Percentiles rank a stretch among this genome's conserved stretches.
Conservation (phyloP, 2,113 vertebrate species). For the Saimiri boliviensis region DNA sequence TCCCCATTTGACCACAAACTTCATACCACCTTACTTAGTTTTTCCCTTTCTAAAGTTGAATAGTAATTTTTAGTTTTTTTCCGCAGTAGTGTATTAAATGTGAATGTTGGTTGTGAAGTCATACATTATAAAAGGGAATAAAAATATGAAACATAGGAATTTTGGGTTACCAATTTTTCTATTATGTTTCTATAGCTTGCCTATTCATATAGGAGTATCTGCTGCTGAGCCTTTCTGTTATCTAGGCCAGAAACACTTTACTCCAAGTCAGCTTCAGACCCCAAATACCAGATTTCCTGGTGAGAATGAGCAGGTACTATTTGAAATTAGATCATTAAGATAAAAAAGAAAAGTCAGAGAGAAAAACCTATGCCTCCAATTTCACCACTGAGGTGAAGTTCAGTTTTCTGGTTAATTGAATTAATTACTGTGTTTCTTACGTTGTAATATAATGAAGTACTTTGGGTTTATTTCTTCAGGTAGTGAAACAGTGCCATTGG, state of each 20-base stretch:
- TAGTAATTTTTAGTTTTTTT: not conserved
- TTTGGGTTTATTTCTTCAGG: not conserved
- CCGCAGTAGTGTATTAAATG: not conserved
- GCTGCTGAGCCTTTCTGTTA: not conserved
- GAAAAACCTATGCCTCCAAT: not conserved
- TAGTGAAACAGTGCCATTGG: not conserved
- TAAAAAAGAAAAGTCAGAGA: not conserved
- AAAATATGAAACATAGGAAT: constrained; percentile 8
- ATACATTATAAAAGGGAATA: not conserved
- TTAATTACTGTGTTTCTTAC: constrained; percentile 23
- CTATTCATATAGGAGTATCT: not conserved
- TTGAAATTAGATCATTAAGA: constrained; percentile 9
- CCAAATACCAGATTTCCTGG: not conserved
- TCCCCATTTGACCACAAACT: not conserved
- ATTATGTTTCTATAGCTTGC: not conserved
- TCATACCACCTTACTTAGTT: not conserved
- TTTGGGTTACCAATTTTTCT: not conserved
- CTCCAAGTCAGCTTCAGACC: not conserved
- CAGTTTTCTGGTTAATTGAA: constrained; percentile 17
- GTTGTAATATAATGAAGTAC: not conserved
- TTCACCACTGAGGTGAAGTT: not conserved
- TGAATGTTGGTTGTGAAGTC: not conserved
- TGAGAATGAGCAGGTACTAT: not conserved
- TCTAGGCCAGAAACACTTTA: not conserved
- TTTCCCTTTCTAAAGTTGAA: constrained; percentile 33